Percentiles rank a stretch among this genome's conserved stretches.
These are phyloP conservation scores for Torymus texanus DNA, from an alignment of 2,888 invertebrate genomes.

Conservation along the genomic window DNA sequence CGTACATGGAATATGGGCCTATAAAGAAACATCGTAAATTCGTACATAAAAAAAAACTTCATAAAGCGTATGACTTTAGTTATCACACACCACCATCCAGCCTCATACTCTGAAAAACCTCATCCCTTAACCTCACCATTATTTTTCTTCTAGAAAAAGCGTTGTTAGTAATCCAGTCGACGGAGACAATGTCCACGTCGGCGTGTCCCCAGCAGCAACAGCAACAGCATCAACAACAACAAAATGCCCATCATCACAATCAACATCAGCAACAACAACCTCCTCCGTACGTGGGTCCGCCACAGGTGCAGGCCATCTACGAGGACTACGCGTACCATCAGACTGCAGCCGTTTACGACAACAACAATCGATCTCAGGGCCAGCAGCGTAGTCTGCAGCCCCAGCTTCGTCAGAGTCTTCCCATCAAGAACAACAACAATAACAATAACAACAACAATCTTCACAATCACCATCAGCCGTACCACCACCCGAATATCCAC, in stretches of 20 bases:
- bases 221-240: slow-evolving; percentile 55
- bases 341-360: slow-evolving; percentile 42
- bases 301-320: slow-evolving; percentile 58
- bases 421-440: slow-evolving; percentile 15
- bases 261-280: slow-evolving; percentile 56
- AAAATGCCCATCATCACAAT: slow-evolving; percentile 44
- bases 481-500: slow-evolving; percentile 32
- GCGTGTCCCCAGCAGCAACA: slow-evolving; percentile 57
- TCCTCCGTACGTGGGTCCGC: slow-evolving; percentile 68
- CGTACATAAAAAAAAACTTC: no score
- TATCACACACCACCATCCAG: neutral
- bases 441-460: slow-evolving; percentile 33
- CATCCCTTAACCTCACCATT: no score
- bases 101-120: neutral
- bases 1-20: no score
- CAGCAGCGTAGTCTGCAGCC: neutral
- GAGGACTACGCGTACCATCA: slow-evolving; percentile 45
- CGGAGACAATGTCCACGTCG: slow-evolving; percentile 60
- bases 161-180: slow-evolving; percentile 63
- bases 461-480: slow-evolving; percentile 54
- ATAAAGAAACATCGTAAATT: no score
- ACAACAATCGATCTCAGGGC: slow-evolving; percentile 54
- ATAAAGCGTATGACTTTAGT: no score
- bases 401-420: slow-evolving; percentile 25
- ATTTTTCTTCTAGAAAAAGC: slow-evolving; percentile 68